A percentile compares a stretch with the other conserved stretches of the same genome.
Evolutionary conservation across 2,797 vertebrate genomes (phyloP).

Genomic region (Bradypus variegatus): DNA sequence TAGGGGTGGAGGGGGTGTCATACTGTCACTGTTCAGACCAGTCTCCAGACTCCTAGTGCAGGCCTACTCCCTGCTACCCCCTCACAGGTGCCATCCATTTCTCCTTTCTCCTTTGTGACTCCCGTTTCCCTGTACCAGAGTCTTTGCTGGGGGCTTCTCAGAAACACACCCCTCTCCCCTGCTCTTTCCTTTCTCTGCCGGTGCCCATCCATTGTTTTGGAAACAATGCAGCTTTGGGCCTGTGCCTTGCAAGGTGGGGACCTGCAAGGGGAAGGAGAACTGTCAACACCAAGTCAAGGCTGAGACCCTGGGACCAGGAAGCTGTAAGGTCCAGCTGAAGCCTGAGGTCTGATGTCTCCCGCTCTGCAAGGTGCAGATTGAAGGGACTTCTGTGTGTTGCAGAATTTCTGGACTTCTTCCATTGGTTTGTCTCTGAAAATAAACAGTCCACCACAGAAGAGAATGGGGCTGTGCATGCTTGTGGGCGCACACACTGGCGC

Average conservation of each 20-base stretch:
- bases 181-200: background rate
- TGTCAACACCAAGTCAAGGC: background rate
- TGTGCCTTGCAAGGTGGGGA: background rate
- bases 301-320: background rate
- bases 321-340: background rate
- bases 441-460: conserved; percentile 47
- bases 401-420: conserved; percentile 67
- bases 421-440: conserved; percentile 46
- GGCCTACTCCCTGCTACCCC: background rate
- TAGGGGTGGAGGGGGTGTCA: no score
- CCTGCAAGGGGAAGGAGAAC: background rate
- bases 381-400: conserved; percentile 57
- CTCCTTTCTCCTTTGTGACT: background rate
- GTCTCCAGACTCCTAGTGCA: background rate
- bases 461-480: background rate
- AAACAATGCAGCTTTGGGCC: conserved; percentile 59
- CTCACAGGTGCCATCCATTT: background rate
- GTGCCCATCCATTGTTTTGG: conserved; percentile 56
- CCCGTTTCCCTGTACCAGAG: background rate
- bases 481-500: no score
- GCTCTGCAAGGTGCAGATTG: background rate
- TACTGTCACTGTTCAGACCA: background rate
- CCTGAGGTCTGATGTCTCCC: background rate
- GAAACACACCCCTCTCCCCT: background rate
- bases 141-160: background rate